Base-by-base conservation (phyloP, 2,113 vertebrate species). In the Hiodon alosoides region DNA sequence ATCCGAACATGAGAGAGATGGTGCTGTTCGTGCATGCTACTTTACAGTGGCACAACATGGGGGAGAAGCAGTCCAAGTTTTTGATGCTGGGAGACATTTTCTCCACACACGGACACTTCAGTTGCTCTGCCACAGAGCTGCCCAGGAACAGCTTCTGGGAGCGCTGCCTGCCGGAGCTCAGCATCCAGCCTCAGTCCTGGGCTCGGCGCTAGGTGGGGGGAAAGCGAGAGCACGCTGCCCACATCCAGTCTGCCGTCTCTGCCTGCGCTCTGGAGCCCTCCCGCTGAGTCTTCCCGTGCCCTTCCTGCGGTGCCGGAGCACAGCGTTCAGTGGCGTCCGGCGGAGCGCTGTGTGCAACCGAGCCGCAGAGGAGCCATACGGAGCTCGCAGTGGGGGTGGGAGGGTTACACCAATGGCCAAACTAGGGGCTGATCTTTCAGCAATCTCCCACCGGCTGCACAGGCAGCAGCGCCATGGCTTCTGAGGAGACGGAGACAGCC, bases 1-100 rank as follows among this genome's bases (percentile, higher is more conserved):
- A 95, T 86, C 91, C 93, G 87, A 95, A 95, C 91, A 94, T 93
- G 86, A 97, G 92, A 51, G 94, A 95, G 85, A 95, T 80, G 82
- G 91, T 91, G 86, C 91, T 94, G 90, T 90, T 94, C 85, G 89
- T 93, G 83, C 94, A 95, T 46, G 92, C 93, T 90, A 96, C 89
- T 90, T 95, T 94, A 91, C 89, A 95, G 87, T 95, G 94, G 88
- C 93, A 94, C 73, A 94, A 85, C 87, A 94, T 86, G 59, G 86
- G 93, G 67, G 91, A 94, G 90, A 95, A 95, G 75, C 93, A 95
- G 80, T 93, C 90, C 86, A 93, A 89, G 89, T 92, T 93, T 91
- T 90, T 94, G 82, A 89, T 84, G 82, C 88, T 86, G 85, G 90
- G 88, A 84, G 90, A 92, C 88, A 92, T 90, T 87, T 92, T 94